These are phyloP conservation scores for Phainopepla nitens DNA, from an alignment of 2,113 vertebrate species.

Conservation along the genomic window DNA sequence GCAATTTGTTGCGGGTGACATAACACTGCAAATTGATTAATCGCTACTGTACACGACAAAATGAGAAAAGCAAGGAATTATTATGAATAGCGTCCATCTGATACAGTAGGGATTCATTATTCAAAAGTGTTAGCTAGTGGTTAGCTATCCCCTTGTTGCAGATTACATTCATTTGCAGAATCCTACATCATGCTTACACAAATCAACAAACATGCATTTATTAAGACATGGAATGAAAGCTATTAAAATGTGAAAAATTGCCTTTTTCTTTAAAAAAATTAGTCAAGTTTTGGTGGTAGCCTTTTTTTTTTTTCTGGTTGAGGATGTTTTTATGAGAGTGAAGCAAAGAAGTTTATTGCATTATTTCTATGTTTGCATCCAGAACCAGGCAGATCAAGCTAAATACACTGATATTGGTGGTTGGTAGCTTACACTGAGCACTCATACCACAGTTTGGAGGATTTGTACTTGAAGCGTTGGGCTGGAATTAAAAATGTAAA, in stretches of 20 bases:
- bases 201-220: slow-evolving; percentile 87
- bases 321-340: background rate
- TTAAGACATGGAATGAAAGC: slow-evolving; percentile 85
- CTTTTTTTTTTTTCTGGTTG: background rate
- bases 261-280: slow-evolving; percentile 62
- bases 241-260: slow-evolving; percentile 87
- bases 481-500: background rate
- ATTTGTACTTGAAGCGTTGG: background rate
- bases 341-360: background rate
- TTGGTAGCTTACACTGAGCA: background rate
- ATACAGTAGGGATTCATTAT: slow-evolving; percentile 86
- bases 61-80: slow-evolving; percentile 90
- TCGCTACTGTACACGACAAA: slow-evolving; percentile 83
- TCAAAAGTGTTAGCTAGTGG: slow-evolving; percentile 82
- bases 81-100: slow-evolving; percentile 89
- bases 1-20: slow-evolving; percentile 88
- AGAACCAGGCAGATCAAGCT: background rate
- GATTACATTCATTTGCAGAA: slow-evolving; percentile 87
- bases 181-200: slow-evolving; percentile 83
- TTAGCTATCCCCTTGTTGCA: slow-evolving; percentile 79
- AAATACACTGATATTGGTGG: background rate
- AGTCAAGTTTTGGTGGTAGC: slow-evolving; percentile 24
- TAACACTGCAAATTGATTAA: slow-evolving; percentile 89
- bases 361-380: background rate
- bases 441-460: background rate